Evolutionary conservation across 1,140 invertebrate genomes (phyloP), one percentile per base, ranked within the genome.

Genomic region (Diabrotica virgifera): DNA sequence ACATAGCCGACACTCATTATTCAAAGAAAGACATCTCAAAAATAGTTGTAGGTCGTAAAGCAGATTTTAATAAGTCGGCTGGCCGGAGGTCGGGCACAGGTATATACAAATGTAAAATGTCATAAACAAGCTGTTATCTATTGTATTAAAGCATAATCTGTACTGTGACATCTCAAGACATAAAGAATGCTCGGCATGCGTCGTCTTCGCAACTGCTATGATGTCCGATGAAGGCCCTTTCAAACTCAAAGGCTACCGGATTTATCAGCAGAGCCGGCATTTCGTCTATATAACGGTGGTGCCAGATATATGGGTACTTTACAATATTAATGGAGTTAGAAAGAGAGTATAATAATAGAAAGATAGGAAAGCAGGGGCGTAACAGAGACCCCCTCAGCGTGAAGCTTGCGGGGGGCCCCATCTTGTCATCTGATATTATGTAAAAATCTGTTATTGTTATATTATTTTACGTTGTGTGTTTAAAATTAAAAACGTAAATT

Each of bases 61-160:
- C 35, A 24, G 58, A 60, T 36, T 59, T 36, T 65, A 65, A 65
- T 60, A 65, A 60, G 64, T 59, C 64, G 56, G 12, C n/a, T n/a
- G 13, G 24, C 14, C 12, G n/a, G 14, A n/a, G 36, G 37, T 14
- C 52, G 24, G 52, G 2, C 52, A 12, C 46, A 50, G 58, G 11
- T 13, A 38, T 63, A 63, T 63, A 63, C 38, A 63, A 63, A 63
- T 56, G 62, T 63, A 36, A 52, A 57, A 62, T 51, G 58, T 53
- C 58, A 60, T 60, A 60, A 60, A 65, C 64, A 61, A 59, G 64
- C 52, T 37, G 56, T 65, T 65, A 65, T 65, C 58, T 59, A 51
- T 56, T 65, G 52, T 65, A 65, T 65, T 55, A 59, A 55, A 53
- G 50, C 13, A 53, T 59, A 59, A 60, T 59, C 64, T 60, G 8